Conservation (phyloP, 2,888 invertebrate genomes). For the Watsonalla binaria region DNA sequence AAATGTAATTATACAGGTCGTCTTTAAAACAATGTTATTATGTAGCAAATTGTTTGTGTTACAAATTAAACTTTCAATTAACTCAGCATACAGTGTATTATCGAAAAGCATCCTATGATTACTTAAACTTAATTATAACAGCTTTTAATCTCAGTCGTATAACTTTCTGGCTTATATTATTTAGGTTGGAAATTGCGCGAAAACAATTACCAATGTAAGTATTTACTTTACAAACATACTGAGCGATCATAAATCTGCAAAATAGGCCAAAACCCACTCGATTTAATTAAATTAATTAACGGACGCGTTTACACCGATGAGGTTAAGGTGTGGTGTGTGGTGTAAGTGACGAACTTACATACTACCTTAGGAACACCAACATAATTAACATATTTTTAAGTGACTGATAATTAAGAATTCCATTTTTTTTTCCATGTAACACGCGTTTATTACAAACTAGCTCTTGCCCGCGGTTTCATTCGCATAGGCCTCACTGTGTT, state of each 20-base stretch:
- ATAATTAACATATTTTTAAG: not conserved
- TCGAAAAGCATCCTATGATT: not conserved
- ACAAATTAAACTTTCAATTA: no score
- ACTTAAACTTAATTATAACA: not conserved
- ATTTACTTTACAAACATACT: constrained; percentile 12
- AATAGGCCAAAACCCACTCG: constrained; percentile 21
- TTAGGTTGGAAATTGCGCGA: not conserved
- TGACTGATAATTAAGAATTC: no score
- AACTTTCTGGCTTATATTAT: not conserved
- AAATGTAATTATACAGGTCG: not conserved
- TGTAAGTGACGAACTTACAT: constrained; percentile 7
- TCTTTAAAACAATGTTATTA: no score
- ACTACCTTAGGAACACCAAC: not conserved
- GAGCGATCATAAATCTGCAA: constrained; percentile 21
- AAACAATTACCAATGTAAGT: not conserved
- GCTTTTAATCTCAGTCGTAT: not conserved
- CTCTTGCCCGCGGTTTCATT: no score
- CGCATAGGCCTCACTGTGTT: no score
- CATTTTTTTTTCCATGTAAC: no score
- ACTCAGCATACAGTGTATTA: not conserved
- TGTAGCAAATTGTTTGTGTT: no score
- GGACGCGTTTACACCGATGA: constrained; percentile 34
- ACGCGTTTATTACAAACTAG: no score
- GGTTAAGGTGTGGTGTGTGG: constrained; percentile 26
- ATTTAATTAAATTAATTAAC: constrained; percentile 64